A percentile compares a stretch with the other conserved stretches of the same genome.
Conservation (phyloP, 2,113 vertebrate species). For the Puma concolor region DNA sequence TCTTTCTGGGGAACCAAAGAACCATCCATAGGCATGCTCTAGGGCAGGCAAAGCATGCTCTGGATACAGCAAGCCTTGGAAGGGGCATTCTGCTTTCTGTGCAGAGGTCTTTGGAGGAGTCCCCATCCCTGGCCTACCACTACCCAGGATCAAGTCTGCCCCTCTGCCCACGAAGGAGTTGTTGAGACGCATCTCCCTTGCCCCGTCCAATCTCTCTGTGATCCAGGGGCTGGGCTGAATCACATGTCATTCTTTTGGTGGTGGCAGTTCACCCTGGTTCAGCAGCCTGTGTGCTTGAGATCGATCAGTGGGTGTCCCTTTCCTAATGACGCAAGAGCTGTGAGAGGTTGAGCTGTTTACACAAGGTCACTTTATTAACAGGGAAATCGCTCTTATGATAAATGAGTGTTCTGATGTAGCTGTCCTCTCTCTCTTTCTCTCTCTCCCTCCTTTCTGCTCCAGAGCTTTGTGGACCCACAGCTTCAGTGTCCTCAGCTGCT, state of each 20-base stretch:
- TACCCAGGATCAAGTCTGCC: not conserved
- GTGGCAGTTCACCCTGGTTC: constrained; percentile 65
- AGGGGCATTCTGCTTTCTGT: not conserved
- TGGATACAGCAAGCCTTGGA: not conserved
- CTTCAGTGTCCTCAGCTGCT: not conserved
- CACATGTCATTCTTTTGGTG: constrained; percentile 18
- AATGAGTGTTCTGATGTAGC: constrained; percentile 37
- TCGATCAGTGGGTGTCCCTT: constrained; percentile 61
- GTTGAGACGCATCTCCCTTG: not conserved
- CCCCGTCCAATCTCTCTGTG: not conserved
- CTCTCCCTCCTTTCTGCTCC: not conserved
- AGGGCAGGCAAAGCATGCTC: not conserved
- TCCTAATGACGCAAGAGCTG: constrained; percentile 54
- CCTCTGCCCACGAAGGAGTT: not conserved
- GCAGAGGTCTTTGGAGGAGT: not conserved
- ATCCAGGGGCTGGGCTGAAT: not conserved
- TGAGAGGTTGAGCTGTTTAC: constrained; percentile 81
- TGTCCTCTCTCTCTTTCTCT: not conserved
- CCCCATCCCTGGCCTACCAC: no score
- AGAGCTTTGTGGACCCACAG: not conserved
- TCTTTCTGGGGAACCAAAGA: not conserved
- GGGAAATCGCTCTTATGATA: constrained; percentile 78
- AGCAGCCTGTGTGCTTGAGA: constrained; percentile 39
- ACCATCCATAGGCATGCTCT: not conserved
- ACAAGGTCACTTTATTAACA: constrained; percentile 83